These are phyloP conservation scores for Coluber constrictor DNA, from an alignment of 2,797 vertebrate genomes.

Conservation along the genomic window DNA sequence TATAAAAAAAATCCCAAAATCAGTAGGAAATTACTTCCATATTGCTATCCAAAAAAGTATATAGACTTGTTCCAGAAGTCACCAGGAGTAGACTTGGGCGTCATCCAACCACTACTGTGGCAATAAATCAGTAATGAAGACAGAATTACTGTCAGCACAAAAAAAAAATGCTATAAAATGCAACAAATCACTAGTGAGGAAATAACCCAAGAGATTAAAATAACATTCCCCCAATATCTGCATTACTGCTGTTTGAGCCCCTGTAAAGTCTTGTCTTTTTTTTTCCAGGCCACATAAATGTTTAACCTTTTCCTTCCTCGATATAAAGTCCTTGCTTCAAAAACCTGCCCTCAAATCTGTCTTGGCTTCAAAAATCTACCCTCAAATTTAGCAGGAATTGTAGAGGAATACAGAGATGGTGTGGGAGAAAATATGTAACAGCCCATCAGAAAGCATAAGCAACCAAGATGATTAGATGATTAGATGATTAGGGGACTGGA, in stretches of 20 bases:
- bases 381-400: not conserved
- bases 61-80: not conserved
- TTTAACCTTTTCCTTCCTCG: not conserved
- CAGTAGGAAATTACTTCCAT: not conserved
- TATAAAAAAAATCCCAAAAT: not conserved
- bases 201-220: not conserved
- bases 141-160: not conserved
- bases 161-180: not conserved
- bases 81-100: not conserved
- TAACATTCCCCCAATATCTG: not conserved
- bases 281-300: not conserved
- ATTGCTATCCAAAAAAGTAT: not conserved
- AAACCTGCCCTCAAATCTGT: no score
- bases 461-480: no score
- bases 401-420: not conserved
- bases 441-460: not conserved
- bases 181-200: not conserved
- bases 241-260: not conserved
- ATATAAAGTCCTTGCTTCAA: no score
- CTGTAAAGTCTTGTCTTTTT: not conserved
- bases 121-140: not conserved
- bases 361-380: not conserved
- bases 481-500: no score
- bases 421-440: not conserved
- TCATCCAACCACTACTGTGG: not conserved